These are phyloP conservation scores for Rhizomys pruinosus DNA, from an alignment of 2,113 vertebrate genomes.

Conservation along the genomic window DNA sequence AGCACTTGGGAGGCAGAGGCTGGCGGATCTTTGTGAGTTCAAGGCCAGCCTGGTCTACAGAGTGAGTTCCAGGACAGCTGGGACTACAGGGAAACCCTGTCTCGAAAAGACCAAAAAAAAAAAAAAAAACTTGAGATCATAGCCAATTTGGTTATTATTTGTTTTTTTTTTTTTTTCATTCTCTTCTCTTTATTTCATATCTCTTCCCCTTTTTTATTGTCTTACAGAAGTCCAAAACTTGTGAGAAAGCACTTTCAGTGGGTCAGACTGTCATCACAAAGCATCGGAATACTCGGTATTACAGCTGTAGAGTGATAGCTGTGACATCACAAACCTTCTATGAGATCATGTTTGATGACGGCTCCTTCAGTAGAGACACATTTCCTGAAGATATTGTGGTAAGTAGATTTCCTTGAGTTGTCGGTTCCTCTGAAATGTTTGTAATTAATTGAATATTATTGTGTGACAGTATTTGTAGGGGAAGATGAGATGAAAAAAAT, in stretches of 20 bases:
- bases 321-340: constrained; percentile 96
- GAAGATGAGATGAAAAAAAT: no score
- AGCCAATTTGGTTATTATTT: neutral
- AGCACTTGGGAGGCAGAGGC: no score
- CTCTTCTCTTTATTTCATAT: constrained; percentile 49
- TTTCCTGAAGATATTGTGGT: constrained; percentile 98
- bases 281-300: constrained; percentile 96
- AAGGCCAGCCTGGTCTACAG: no score
- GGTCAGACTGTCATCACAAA: constrained; percentile 97
- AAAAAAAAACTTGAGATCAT: neutral
- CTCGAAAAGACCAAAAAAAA: neutral
- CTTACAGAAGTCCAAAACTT: constrained; percentile 88
- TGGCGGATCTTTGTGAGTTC: no score
- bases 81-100: no score
- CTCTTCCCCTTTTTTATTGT: neutral
- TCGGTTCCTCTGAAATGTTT: neutral
- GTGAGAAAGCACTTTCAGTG: constrained; percentile 88
- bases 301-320: constrained; percentile 93
- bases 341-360: constrained; percentile 97
- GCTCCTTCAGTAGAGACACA: constrained; percentile 96
- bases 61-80: no score
- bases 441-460: neutral
- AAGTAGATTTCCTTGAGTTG: constrained; percentile 79
- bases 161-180: constrained; percentile 44
- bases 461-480: no score